Percentiles rank a stretch among this genome's conserved stretches.
phyloP scores from a whole-genome alignment of 2,797 vertebrate species.

The Sylvia borin region DNA sequence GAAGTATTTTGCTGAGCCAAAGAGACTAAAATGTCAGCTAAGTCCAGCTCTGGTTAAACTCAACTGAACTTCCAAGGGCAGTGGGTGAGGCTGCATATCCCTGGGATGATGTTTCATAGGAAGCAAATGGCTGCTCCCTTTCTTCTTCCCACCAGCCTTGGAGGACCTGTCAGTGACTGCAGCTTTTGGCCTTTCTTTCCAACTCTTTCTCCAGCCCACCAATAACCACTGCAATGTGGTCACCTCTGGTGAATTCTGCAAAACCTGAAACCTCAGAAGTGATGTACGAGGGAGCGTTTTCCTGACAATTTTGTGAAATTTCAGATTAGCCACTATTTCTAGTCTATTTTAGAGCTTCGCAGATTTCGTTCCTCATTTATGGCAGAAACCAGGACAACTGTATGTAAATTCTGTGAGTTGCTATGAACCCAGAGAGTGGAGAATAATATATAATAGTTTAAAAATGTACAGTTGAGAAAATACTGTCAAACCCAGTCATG shows the following conservation, averaged over 20 bases:
- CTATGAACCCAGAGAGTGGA: constrained; percentile 38
- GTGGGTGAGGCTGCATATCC: not conserved
- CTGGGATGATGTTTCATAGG: not conserved
- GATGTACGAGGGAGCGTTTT: not conserved
- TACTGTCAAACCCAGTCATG: constrained; percentile 13
- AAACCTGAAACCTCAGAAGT: not conserved
- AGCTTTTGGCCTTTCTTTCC: not conserved
- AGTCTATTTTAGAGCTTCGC: constrained; percentile 50
- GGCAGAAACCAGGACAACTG: constrained; percentile 67
- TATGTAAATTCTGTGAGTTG: constrained; percentile 57
- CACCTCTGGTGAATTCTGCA: not conserved
- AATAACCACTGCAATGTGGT: not conserved
- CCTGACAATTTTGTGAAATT: not conserved
- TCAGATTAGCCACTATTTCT: constrained; percentile 25
- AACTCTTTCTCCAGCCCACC: not conserved
- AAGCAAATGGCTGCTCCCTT: not conserved
- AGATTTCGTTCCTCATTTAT: constrained; percentile 45
- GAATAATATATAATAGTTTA: constrained; percentile 36
- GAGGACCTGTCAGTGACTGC: not conserved
- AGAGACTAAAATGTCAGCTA: not conserved
- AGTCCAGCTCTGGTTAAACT: not conserved
- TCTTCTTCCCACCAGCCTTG: not conserved
- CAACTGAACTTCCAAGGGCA: not conserved
- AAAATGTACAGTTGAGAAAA: constrained; percentile 39
- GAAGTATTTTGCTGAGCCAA: not conserved